Conservation (phyloP, 2,888 invertebrate species). For the Gisinianus flammeolus region DNA sequence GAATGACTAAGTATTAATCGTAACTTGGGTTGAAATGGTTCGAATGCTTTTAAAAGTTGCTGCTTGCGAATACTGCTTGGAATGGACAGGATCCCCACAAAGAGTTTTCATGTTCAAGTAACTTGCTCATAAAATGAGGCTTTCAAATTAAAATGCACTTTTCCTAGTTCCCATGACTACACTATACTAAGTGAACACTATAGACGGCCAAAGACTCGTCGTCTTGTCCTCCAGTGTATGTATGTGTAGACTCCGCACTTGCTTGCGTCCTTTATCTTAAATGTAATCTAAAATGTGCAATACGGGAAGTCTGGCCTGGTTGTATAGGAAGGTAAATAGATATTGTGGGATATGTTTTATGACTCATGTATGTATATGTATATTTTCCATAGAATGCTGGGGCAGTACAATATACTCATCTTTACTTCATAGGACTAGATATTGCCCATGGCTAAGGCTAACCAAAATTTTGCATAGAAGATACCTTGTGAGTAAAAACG, state of each 20-base stretch:
- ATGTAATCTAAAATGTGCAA: constrained; percentile 8
- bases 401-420: background rate
- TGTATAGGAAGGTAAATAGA: background rate
- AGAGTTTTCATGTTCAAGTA: constrained; percentile 25
- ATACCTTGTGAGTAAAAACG: background rate
- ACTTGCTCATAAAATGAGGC: constrained; percentile 33
- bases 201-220: background rate
- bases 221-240: background rate
- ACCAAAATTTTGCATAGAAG: background rate
- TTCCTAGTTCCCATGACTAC: background rate
- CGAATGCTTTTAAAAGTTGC: background rate
- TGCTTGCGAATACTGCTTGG: background rate
- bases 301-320: background rate
- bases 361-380: background rate
- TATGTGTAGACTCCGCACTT: background rate
- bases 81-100: background rate
- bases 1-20: constrained; percentile 13
- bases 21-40: constrained; percentile 6
- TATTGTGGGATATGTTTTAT: background rate
- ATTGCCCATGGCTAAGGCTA: constrained; percentile 5
- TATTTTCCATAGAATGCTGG: background rate
- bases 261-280: background rate
- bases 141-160: constrained; percentile 31
- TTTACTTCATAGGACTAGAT: background rate
- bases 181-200: background rate